Evolutionary conservation across 2,113 vertebrate species (phyloP).

Genomic region (Bettongia penicillata): DNA sequence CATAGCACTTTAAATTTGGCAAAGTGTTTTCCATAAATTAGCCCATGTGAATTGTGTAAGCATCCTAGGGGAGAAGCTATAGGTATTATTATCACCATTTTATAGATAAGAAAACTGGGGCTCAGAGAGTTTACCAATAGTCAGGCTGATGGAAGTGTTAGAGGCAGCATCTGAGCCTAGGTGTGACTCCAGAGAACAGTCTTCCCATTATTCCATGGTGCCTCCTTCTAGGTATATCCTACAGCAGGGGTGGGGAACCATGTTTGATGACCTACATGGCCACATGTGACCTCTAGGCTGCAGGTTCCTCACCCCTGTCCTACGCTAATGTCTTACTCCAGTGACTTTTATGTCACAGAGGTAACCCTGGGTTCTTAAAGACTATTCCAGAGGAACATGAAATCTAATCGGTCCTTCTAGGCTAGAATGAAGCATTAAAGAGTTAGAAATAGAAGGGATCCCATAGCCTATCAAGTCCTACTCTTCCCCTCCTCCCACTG

Average conservation of each 20-base stretch:
- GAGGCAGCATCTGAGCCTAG: not conserved
- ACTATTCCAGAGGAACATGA: not conserved
- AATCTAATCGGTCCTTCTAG: not conserved
- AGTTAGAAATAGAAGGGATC: not conserved
- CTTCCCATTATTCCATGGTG: not conserved
- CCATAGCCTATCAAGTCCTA: not conserved
- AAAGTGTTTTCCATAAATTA: not conserved
- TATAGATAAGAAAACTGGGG: not conserved
- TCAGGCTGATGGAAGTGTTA: not conserved
- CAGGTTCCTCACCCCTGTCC: not conserved
- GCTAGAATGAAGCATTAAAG: not conserved
- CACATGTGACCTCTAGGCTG: no score
- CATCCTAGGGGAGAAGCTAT: not conserved
- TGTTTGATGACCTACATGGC: no score
- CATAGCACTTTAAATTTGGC: not conserved
- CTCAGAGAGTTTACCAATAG: not conserved
- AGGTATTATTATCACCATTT: not conserved
- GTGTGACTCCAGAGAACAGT: not conserved
- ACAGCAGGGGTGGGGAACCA: no score
- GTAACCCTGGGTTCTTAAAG: not conserved
- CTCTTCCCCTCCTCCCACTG: not conserved
- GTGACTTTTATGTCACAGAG: not conserved
- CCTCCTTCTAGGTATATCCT: not conserved
- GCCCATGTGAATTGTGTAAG: not conserved
- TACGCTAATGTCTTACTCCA: not conserved